Evolutionary conservation across 2,888 invertebrate genomes (phyloP), one percentile per base, ranked within the genome.

Genomic region (Patella pellucida): DNA sequence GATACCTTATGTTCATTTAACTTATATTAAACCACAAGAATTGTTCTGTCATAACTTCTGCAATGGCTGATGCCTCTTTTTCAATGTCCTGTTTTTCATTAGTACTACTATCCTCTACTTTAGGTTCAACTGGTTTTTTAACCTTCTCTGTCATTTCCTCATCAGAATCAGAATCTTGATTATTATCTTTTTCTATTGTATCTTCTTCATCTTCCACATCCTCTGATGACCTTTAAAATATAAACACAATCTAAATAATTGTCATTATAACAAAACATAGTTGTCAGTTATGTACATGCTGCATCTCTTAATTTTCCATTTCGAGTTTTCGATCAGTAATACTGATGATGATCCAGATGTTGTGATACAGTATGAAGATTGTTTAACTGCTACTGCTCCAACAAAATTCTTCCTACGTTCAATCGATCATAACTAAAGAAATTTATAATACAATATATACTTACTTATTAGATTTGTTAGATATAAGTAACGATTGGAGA

Each of bases 401-500:
- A 41, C 41, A 41, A 41, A 41, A 41, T 41, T 41, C 41, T 41
- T 41, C 31, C 31, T 41, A 0, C 1, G 9, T 41, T 41, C 41
- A 41, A 41, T 9, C 41, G 7, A 41, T 9, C 41, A 9, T 41
- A 41, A 41, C 41, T 41, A 62, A 12, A 62, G 23, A 62, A 12
- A 12, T 62, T 23, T n/a, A 19, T 23, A 23, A 11, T 23, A 11
- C 16, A 15, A 69, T 41, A 50, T 11, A 23, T 11, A 73, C 75
- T 72, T 76, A 75, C 73, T 73, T 76, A 52, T 56, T 14, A 52
- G 27, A 51, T 76, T 72, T 69, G 31, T 79, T 76, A 75, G 62
- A 72, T 51, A 79, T 75, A 41, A 86, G 74, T 16, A 86, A 76
- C 0, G 83, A 82, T 41, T 81, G 79, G 27, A 86, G 73, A 76